Base-by-base conservation (phyloP, 1,140 invertebrate genomes). In the Nomia melanderi region DNA sequence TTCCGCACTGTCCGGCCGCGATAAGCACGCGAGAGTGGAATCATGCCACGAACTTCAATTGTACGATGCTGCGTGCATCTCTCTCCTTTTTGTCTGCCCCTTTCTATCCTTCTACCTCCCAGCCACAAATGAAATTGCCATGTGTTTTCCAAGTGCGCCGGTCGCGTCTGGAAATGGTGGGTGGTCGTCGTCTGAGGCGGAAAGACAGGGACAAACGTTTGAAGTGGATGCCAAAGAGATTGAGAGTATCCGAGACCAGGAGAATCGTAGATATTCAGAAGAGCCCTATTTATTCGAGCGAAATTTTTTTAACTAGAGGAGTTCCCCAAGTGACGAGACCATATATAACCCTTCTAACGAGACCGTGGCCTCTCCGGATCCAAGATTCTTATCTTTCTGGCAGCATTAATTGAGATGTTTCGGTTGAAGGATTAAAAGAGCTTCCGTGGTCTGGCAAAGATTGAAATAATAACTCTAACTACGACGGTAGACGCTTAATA, bases 41-140 rank as follows among this genome's bases (percentile, higher is more conserved):
- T 81, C 81, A 77, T 81, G 78, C 62, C 69, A 44, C 59, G 64
- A 81, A 78, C 79, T 83, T 83, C 81, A 83, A 83, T 81, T 77
- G 81, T 44, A 74, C 74, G 44, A 65, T 65, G 77, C 72, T 75
- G 29, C 7, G 20, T 53, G 14, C 20, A 44, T 53, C 31, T 50
- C 27, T 33, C 31, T 5, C 29, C 17, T 7, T 14, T 27, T 36
- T 11, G 17, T 36, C 8, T 29, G 17, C 14, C 27, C 39, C 9
- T 1, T n/a, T 31, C 12, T 25, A 17, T 12, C 12, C 20, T 33
- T 9, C 9, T 53, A 6, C 25, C n/a, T 6, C 41, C 54, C 20
- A 7, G 53, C 77, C 27, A 14, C 39, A 14, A 5, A n/a, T 50
- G 65, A 57, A 70, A 78, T 82, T 78, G 54, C 82, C 81, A 77